These are phyloP conservation scores for Eupithecia vulgata DNA, from an alignment of 2,888 invertebrate genomes.

Conservation along the genomic window DNA sequence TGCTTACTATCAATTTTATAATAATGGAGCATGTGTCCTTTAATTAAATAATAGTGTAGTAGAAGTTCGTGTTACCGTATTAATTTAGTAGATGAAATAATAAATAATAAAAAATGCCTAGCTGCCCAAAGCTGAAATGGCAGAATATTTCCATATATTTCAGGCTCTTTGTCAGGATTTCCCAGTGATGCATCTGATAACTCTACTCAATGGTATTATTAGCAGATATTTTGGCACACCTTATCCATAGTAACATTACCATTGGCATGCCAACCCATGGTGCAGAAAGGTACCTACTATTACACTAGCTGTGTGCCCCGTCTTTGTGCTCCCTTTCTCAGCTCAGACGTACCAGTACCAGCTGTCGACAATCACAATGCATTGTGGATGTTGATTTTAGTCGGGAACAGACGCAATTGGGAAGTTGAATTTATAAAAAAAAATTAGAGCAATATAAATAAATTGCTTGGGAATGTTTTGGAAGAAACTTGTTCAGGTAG, in stretches of 20 bases:
- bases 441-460: constrained; percentile 49
- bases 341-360: no score
- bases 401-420: constrained; percentile 7
- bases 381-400: constrained; percentile 20
- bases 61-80: no score
- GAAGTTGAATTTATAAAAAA: constrained; percentile 51
- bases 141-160: no score
- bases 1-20: no score
- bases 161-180: no score
- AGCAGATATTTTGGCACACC: constrained; percentile 6
- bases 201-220: no score
- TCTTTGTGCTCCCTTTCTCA: constrained; percentile 51
- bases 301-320: constrained; percentile 21
- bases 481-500: constrained; percentile 5
- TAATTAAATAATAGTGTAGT: no score
- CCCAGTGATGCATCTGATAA: no score
- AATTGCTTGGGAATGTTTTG: constrained; percentile 34
- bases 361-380: constrained; percentile 67
- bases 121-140: no score
- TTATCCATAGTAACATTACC: background rate
- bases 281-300: constrained; percentile 8
- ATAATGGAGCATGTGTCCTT: no score
- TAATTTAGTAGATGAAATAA: no score
- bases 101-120: no score
- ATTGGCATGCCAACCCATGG: background rate